Percentiles rank a stretch among this genome's conserved stretches.
phyloP scores from a whole-genome alignment of 2,888 invertebrate genomes.

The Corythucha ciliata region DNA sequence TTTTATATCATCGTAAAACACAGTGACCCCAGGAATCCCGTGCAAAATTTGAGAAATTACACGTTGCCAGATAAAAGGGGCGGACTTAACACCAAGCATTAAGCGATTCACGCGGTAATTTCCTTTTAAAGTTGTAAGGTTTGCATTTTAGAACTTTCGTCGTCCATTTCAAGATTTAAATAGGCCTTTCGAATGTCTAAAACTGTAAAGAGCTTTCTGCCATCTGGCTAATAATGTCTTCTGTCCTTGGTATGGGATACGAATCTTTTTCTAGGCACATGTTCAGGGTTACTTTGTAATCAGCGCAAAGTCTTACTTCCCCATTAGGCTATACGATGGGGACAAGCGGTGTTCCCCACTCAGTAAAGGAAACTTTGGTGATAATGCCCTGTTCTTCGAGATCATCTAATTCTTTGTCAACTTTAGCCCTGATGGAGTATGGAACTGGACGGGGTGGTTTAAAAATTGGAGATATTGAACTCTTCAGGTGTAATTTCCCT shows the following conservation, averaged over 20 bases:
- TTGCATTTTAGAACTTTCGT: not conserved
- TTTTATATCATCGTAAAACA: not conserved
- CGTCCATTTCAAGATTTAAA: conserved; percentile 10
- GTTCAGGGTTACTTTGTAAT: conserved; percentile 20
- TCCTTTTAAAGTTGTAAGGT: conserved; percentile 4
- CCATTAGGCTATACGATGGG: not conserved
- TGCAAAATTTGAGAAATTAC: not conserved
- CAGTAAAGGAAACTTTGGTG: too few species aligned
- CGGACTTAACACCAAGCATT: not conserved
- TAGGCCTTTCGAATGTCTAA: conserved; percentile 21
- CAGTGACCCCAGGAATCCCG: not conserved
- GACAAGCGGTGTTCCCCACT: too few species aligned
- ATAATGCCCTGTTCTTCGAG: too few species aligned
- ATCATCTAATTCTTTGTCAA: too few species aligned
- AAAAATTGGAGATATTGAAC: too few species aligned
- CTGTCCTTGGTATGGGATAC: conserved; percentile 15
- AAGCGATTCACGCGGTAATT: conserved; percentile 7
- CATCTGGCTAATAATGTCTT: conserved; percentile 13
- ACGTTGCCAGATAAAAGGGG: not conserved
- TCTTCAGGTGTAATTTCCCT: too few species aligned
- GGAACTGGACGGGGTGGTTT: too few species aligned
- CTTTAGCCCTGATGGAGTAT: too few species aligned
- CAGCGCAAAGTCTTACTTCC: conserved; percentile 8
- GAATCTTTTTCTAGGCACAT: conserved; percentile 3
- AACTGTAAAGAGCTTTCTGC: conserved; percentile 15